A percentile compares a stretch with the other conserved stretches of the same genome.
phyloP scores from a whole-genome alignment of 2,888 invertebrate genomes.

The Zhuqinia jingwanae region DNA sequence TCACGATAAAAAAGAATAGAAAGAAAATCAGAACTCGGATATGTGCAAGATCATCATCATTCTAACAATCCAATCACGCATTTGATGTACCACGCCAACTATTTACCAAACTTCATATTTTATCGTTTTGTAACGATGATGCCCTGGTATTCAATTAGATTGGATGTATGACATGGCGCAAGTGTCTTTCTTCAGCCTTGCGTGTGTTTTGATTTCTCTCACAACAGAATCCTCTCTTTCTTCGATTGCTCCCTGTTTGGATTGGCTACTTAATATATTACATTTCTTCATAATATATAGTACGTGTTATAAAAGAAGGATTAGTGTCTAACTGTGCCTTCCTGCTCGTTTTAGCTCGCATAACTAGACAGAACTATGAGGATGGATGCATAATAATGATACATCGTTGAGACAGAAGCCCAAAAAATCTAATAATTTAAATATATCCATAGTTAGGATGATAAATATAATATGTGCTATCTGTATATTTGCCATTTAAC shows the following conservation, averaged over 20 bases:
- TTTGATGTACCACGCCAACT: neutral
- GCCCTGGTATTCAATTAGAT: neutral
- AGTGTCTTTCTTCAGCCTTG: constrained; percentile 39
- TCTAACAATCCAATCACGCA: neutral
- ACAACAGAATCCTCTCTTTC: neutral
- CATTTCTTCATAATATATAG: neutral
- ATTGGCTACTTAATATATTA: neutral
- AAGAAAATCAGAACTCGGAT: neutral
- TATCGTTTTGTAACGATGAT: neutral
- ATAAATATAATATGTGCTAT: neutral
- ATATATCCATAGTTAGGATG: neutral
- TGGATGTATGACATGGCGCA: constrained; percentile 26
- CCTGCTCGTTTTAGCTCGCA: constrained; percentile 14
- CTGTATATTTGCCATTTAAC: neutral
- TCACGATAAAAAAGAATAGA: constrained; percentile 29
- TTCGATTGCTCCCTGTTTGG: neutral
- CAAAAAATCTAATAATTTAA: neutral
- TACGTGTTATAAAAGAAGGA: constrained; percentile 42
- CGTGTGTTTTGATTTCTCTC: constrained; percentile 21
- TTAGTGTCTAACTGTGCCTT: constrained; percentile 55
- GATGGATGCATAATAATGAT: too few species aligned
- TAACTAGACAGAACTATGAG: too few species aligned
- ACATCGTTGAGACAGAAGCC: too few species aligned
- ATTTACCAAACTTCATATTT: neutral
- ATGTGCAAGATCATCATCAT: too few species aligned